Base-by-base conservation (phyloP, 2,888 invertebrate genomes). In the Campaea margaritaria region DNA sequence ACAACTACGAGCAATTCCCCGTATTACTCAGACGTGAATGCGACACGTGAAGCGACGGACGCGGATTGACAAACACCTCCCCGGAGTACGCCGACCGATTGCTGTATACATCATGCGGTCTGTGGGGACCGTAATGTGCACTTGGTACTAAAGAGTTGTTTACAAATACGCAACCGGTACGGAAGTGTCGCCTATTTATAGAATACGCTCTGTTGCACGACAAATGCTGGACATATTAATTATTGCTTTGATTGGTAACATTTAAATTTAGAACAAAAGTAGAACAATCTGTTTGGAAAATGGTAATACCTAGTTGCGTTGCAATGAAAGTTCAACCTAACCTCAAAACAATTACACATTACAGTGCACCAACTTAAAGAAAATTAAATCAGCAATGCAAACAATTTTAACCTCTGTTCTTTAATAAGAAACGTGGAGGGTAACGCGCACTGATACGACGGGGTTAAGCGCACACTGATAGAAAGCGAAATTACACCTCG, bases 401-500 rank as follows among this genome's bases (percentile, higher is more conserved):
- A 67, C 62, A 66, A 56, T 53, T 44, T 50, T 54, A 60, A 68
- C 65, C 65, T 50, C 28, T 31, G 51, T 50, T 73, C 74, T 79
- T 77, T 79, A 81, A 81, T 77, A 82, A 74, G 75, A 75, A 76
- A 74, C 76, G 74, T 74, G 14, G 45, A 69, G 70, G 56, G 54
- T 68, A 62, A 66, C 69, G 65, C 62, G 69, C 70, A 68, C 74
- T 76, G 76, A 79, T 82, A 81, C 75, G 69, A 68, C 34, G 76
- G 70, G 70, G 60, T 49, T 69, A 67, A 74, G 65, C 68, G 66
- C 62, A 67, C 70, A 70, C 76, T 77, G 78, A 82, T 85, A 82
- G 77, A 72, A 71, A 76, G 78, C 74, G 47, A 78, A 81, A 85
- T 85, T 83, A 86, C 79, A 83, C 79, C 83, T 82, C 78, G 75